Evolutionary conservation across 2,113 vertebrate genomes (phyloP).

Genomic region (Myiozetetes cayanensis): DNA sequence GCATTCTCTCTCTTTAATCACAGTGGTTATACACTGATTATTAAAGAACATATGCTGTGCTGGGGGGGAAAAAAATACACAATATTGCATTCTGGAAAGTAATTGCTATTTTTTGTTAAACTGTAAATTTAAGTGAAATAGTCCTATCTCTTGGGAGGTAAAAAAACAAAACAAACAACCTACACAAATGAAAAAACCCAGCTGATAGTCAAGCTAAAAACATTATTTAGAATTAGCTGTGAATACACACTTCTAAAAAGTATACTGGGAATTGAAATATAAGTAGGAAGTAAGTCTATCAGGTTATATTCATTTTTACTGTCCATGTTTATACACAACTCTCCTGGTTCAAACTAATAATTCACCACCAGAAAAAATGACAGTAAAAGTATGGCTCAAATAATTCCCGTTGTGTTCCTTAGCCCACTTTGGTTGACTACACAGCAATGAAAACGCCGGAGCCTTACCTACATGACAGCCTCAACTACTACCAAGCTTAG

Average conservation of each 20-base stretch:
- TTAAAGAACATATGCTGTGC: background rate
- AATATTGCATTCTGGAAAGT: background rate
- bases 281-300: background rate
- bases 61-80: background rate
- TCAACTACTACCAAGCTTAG: background rate
- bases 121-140: background rate
- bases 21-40: background rate
- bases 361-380: background rate
- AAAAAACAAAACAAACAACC: background rate
- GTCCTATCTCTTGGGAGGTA: background rate
- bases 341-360: background rate
- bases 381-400: background rate
- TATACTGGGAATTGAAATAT: background rate
- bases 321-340: background rate
- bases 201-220: background rate
- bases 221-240: background rate
- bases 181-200: background rate
- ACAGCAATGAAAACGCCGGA: background rate
- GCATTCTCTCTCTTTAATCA: background rate
- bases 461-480: background rate
- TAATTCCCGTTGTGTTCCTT: background rate
- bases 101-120: background rate
- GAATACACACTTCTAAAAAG: background rate
- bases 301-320: background rate
- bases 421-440: background rate